These are phyloP conservation scores for Oxyruncus cristatus DNA, from an alignment of 2,113 vertebrate species.

Conservation along the genomic window DNA sequence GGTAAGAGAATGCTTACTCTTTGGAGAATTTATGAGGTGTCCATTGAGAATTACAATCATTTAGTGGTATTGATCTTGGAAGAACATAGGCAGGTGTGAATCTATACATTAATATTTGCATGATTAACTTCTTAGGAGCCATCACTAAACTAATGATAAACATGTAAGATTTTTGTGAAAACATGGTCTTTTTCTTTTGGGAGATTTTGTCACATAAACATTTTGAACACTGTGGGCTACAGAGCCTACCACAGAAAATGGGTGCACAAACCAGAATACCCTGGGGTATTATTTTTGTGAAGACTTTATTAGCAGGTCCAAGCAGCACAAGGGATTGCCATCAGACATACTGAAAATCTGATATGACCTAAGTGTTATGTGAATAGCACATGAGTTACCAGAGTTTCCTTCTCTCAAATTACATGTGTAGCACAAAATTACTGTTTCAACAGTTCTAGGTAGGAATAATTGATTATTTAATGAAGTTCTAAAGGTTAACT, in stretches of 20 bases:
- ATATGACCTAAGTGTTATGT: neutral
- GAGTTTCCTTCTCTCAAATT: neutral
- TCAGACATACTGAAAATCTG: neutral
- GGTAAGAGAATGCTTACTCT: neutral
- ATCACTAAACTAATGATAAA: neutral
- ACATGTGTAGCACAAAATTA: neutral
- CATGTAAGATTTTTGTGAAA: neutral
- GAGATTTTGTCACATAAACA: neutral
- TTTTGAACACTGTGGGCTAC: neutral
- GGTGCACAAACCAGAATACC: neutral
- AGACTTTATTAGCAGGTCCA: neutral
- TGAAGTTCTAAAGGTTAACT: neutral
- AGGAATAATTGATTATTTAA: neutral
- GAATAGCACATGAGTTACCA: neutral
- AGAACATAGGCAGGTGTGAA: neutral
- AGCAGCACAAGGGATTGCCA: neutral
- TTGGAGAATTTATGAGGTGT: neutral
- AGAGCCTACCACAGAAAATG: neutral
- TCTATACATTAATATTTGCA: neutral
- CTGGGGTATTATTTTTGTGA: neutral
- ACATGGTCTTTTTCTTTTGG: fast-evolving
- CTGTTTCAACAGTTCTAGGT: neutral
- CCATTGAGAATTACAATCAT: neutral
- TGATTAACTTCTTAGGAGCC: neutral
- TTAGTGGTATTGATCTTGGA: neutral